Evolutionary conservation across 2,113 vertebrate genomes (phyloP).

Genomic region (Hiodon tergisus): DNA sequence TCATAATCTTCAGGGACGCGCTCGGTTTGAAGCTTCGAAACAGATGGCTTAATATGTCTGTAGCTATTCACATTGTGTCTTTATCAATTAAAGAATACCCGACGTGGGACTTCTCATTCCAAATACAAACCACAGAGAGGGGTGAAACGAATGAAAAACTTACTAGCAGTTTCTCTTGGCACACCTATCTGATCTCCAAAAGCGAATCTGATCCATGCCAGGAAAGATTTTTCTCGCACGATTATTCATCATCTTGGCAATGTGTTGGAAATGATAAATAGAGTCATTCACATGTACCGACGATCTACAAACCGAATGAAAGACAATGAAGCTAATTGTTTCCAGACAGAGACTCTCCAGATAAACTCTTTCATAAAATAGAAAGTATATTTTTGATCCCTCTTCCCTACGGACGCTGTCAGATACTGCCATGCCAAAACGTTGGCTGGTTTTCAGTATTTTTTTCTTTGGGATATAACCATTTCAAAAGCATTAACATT

Average conservation of each 20-base stretch:
- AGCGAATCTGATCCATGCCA: background rate
- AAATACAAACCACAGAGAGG: background rate
- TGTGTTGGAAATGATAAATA: background rate
- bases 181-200: background rate
- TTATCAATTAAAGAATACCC: background rate
- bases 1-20: too few relatives aligned
- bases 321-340: background rate
- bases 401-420: background rate
- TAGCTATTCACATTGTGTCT: background rate
- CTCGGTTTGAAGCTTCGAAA: too few relatives aligned
- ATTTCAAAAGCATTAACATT: too few relatives aligned
- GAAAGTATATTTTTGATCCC: background rate
- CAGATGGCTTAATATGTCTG: background rate
- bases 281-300: background rate
- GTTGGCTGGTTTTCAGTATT: too few relatives aligned
- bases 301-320: background rate
- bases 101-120: background rate
- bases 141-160: background rate
- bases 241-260: background rate
- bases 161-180: background rate
- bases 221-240: background rate
- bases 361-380: background rate
- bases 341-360: background rate
- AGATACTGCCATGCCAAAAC: too few relatives aligned
- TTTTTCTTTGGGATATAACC: too few relatives aligned